phyloP scores from a whole-genome alignment of 1,140 invertebrate genomes.

The Drosophila saltans region DNA sequence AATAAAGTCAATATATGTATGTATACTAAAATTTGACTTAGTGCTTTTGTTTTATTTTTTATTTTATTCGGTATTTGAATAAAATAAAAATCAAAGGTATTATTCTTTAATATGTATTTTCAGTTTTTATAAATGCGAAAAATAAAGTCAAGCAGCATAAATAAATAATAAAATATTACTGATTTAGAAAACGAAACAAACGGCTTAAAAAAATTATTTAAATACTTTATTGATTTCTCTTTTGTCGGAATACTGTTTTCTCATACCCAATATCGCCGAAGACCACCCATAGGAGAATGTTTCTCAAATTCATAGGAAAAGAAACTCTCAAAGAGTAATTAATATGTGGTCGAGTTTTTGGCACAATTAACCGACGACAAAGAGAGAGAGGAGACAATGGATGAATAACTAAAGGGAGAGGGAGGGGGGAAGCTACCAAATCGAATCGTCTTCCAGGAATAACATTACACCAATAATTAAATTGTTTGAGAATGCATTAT shows the following conservation, averaged over 20 bases:
- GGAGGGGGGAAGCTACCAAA: slow-evolving; percentile 52
- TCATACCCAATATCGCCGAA: background rate
- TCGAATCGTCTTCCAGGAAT: slow-evolving; percentile 58
- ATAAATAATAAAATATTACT: too few relatives aligned
- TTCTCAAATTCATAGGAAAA: slow-evolving; percentile 40
- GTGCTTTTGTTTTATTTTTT: too few relatives aligned
- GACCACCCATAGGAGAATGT: slow-evolving; percentile 40
- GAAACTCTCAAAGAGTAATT: slow-evolving; percentile 50
- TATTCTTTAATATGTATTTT: too few relatives aligned
- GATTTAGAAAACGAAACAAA: too few relatives aligned
- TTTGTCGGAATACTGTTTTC: background rate
- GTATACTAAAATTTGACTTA: too few relatives aligned
- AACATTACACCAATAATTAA: slow-evolving; percentile 75
- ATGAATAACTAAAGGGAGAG: background rate
- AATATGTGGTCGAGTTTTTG: slow-evolving; percentile 60
- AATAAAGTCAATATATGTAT: too few relatives aligned
- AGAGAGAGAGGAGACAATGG: background rate
- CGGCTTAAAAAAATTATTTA: too few relatives aligned
- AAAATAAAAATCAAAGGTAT: too few relatives aligned
- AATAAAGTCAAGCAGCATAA: too few relatives aligned
- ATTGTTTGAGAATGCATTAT: slow-evolving; percentile 76
- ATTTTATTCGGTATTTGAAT: too few relatives aligned
- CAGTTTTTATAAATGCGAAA: too few relatives aligned
- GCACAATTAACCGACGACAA: slow-evolving; percentile 39
- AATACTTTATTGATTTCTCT: too few relatives aligned